Conservation (phyloP, 2,888 invertebrate species). For the Andrena camellia region DNA sequence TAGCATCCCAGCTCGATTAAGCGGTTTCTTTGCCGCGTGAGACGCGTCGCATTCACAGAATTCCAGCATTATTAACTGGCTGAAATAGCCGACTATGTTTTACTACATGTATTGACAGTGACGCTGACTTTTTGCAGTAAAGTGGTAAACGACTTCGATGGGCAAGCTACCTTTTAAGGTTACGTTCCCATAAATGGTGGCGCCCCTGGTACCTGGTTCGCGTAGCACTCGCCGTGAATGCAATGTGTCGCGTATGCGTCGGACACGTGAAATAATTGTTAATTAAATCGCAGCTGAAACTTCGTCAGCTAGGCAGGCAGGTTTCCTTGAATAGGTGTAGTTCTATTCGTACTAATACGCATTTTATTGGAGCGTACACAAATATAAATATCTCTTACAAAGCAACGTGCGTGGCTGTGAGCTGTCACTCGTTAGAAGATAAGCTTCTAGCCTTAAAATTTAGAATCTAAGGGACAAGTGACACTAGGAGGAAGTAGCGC, state of each 20-base stretch:
- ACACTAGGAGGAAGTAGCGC: too few species aligned
- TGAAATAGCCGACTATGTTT: slow-evolving; percentile 19
- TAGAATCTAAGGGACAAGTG: background rate
- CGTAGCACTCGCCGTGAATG: slow-evolving; percentile 8
- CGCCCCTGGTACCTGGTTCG: slow-evolving; percentile 38
- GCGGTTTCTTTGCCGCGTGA: background rate
- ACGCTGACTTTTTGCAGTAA: slow-evolving; percentile 55
- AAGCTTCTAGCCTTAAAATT: background rate
- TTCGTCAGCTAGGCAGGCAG: background rate
- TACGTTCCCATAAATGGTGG: slow-evolving; percentile 74
- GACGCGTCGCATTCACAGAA: background rate
- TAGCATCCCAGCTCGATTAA: background rate
- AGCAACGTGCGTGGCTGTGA: background rate
- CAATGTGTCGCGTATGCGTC: background rate
- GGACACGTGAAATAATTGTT: background rate
- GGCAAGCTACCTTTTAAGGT: slow-evolving; percentile 79
- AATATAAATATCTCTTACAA: slow-evolving; percentile 3
- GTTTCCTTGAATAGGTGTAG: too few species aligned
- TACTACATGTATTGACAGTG: slow-evolving; percentile 39
- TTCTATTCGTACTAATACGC: background rate
- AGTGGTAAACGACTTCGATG: slow-evolving; percentile 64
- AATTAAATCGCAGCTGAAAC: background rate
- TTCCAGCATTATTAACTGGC: slow-evolving; percentile 24
- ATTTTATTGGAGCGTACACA: background rate
- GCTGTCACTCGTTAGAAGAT: slow-evolving; percentile 16